These are phyloP conservation scores for Micropoecilia bifurca DNA, from an alignment of 2,797 vertebrate genomes.

Conservation along the genomic window DNA sequence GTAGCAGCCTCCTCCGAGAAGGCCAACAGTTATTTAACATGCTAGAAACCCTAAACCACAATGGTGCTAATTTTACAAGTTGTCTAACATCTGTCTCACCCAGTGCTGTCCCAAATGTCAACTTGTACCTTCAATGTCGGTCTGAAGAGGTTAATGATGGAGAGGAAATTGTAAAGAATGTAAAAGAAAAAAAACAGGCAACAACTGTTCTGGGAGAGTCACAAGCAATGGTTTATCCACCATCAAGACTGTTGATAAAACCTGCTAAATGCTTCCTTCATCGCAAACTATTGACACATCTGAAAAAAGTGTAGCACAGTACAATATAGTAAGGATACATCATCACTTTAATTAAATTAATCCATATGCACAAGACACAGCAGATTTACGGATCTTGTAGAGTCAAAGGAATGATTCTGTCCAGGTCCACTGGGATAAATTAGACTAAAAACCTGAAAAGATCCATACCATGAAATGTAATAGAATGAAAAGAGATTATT, in stretches of 20 bases:
- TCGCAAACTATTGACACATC: not conserved
- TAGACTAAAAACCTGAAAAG: not conserved
- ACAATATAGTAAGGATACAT: not conserved
- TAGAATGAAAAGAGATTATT: not conserved
- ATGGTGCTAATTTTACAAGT: slow-evolving; percentile 13
- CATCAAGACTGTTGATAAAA: not conserved
- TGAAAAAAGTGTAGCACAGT: not conserved
- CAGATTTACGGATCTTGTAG: not conserved
- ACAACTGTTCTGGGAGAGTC: not conserved
- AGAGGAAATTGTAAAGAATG: not conserved
- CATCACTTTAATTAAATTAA: not conserved
- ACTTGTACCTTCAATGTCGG: not conserved
- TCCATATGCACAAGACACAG: not conserved
- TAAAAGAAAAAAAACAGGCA: not conserved
- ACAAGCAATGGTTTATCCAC: not conserved
- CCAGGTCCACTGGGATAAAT: not conserved
- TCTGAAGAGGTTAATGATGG: not conserved
- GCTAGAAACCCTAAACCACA: slow-evolving; percentile 1
- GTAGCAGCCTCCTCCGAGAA: not conserved
- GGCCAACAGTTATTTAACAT: not conserved
- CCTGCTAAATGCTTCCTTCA: not conserved
- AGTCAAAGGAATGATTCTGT: not conserved
- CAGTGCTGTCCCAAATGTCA: slow-evolving; percentile 2
- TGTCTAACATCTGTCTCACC: slow-evolving; percentile 6
- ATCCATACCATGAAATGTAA: not conserved